These are phyloP conservation scores for Agelas oroides DNA, from an alignment of 37 sponge, comb jelly and placozoan genomes.

Conservation along the genomic window DNA sequence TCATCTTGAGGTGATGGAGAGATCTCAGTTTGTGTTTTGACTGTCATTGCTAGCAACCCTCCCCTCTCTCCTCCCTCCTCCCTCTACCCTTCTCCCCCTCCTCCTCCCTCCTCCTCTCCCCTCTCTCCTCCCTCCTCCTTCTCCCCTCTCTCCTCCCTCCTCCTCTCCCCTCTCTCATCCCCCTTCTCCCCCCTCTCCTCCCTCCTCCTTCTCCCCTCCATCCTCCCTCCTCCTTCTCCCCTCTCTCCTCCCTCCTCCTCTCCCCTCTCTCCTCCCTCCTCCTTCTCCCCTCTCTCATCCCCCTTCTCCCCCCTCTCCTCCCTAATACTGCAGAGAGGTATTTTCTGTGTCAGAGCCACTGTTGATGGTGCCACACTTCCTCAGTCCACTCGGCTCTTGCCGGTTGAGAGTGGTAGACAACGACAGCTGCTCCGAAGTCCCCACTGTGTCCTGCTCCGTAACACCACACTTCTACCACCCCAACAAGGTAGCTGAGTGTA, in stretches of 20 bases:
- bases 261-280: background rate
- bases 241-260: background rate
- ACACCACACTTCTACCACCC: slow-evolving; percentile 67
- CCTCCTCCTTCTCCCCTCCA: background rate
- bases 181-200: background rate
- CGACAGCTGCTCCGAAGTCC: slow-evolving; percentile 82
- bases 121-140: slow-evolving; percentile 1
- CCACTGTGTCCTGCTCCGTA: slow-evolving; percentile 63
- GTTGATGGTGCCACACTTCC: slow-evolving; percentile 28
- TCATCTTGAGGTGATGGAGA: slow-evolving; percentile 73
- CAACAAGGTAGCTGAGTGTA: slow-evolving; percentile 37
- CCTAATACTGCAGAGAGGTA: slow-evolving; percentile 49
- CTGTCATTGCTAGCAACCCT: background rate
- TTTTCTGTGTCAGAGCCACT: slow-evolving; percentile 51
- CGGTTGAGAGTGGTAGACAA: slow-evolving; percentile 88
- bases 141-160: background rate
- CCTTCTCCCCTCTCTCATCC: no score
- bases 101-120: background rate
- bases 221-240: background rate
- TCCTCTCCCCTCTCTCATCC: background rate
- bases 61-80: background rate
- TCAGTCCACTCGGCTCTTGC: slow-evolving; percentile 29
- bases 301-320: background rate
- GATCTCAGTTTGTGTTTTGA: no score
- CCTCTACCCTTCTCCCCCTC: background rate